These are phyloP conservation scores for Hoplodrina blanda DNA, from an alignment of 2,888 invertebrate species.

Conservation along the genomic window DNA sequence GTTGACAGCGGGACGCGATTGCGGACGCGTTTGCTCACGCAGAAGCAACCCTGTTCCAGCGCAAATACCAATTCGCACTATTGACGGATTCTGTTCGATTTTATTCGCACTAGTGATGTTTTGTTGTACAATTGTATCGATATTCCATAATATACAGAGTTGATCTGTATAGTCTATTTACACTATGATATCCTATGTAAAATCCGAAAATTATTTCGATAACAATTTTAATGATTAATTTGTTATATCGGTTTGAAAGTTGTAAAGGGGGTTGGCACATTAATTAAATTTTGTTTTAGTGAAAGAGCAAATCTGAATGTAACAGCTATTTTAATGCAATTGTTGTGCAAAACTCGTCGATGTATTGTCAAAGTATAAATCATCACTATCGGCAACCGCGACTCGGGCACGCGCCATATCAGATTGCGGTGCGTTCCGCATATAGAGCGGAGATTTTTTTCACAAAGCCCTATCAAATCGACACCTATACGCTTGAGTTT, in stretches of 20 bases:
- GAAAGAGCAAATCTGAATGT: neutral
- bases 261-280: neutral
- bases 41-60: conserved; percentile 74
- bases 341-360: conserved; percentile 43
- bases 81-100: conserved; percentile 74
- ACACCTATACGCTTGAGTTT: conserved; percentile 69
- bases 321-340: neutral
- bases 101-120: conserved; percentile 67
- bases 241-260: conserved; percentile 11
- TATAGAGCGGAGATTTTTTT: conserved; percentile 77
- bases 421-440: conserved; percentile 73
- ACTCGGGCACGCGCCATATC: conserved; percentile 72
- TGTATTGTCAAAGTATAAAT: conserved; percentile 44
- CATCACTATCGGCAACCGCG: conserved; percentile 57
- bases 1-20: conserved; percentile 71
- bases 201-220: conserved; percentile 3
- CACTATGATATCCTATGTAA: neutral
- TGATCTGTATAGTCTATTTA: neutral
- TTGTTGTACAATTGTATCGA: conserved; percentile 40
- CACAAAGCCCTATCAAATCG: conserved; percentile 77
- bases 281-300: conserved; percentile 10
- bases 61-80: conserved; percentile 74
- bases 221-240: conserved; percentile 7
- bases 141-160: conserved; percentile 9
- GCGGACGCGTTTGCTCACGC: conserved; percentile 70